Evolutionary conservation across 2,888 invertebrate genomes (phyloP), one percentile per base, ranked within the genome.

Genomic region (Campaea margaritaria): DNA sequence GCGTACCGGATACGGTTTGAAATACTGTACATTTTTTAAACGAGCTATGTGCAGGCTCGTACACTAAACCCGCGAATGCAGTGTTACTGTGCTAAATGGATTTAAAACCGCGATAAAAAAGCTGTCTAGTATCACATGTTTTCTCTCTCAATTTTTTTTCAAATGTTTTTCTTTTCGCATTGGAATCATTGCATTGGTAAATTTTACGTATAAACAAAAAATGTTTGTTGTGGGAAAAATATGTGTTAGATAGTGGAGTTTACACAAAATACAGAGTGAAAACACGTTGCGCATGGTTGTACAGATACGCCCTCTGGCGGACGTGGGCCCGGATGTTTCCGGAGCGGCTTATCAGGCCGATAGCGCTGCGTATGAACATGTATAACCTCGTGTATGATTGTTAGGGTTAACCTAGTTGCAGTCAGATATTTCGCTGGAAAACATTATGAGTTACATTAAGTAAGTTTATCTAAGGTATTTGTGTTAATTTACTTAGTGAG

Each of bases 301-400:
- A 43, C 38, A 79, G 81, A 79, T 82, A 86, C 79, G 78, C 82
- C 82, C 81, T 78, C 69, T 61, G 75, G 80, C 68, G 79, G 81
- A 72, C 72, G 78, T 70, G 76, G 82, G 80, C 75, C 74, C 75
- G 69, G 73, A 73, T 77, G 78, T 76, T 85, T 86, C 87, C 85
- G 85, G 83, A 70, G 64, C 72, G 75, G 84, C 89, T 89, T 91
- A 91, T 91, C 91, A 83, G 57, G 15, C 74, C 83, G 90, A 91
- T 91, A 90, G 86, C 85, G 75, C 81, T 70, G 75, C 66, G 65
- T 73, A 73, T 73, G 67, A 74, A 71, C 68, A 71, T 73, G 73
- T 69, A 64, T 44, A 44, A 21, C 15, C 34, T 38, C 47, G 16
- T 34, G 55, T 49, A 58, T 57, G 52, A 52, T 60, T 62, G 62